A percentile compares a stretch with the other conserved stretches of the same genome.
These are phyloP conservation scores for Esperia sulphurella DNA, from an alignment of 2,888 invertebrate genomes.

Conservation along the genomic window DNA sequence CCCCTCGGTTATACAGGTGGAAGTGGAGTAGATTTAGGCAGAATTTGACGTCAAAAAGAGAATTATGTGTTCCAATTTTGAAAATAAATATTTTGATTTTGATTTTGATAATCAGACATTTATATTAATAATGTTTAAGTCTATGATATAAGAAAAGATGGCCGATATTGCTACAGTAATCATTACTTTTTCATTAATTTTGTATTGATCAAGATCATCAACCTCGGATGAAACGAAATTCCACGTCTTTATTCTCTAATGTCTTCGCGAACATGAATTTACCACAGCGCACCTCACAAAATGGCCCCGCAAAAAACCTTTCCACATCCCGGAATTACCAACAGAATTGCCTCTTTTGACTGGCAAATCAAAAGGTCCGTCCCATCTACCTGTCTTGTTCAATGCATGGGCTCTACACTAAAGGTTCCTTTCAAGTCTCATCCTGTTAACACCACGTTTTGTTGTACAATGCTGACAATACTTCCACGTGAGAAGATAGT, in stretches of 20 bases:
- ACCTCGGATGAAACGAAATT: neutral
- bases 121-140: too few relatives aligned
- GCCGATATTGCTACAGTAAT: too few relatives aligned
- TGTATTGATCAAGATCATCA: neutral
- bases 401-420: conserved; percentile 2
- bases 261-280: too few relatives aligned
- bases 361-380: conserved; percentile 21
- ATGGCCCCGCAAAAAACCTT: conserved; percentile 7
- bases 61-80: too few relatives aligned
- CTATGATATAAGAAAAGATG: too few relatives aligned
- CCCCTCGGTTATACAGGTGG: too few relatives aligned
- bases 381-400: conserved; percentile 22
- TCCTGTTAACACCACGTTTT: conserved; percentile 2
- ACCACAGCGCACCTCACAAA: neutral
- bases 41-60: too few relatives aligned
- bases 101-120: too few relatives aligned
- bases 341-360: conserved; percentile 19
- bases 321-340: conserved; percentile 16
- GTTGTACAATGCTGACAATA: neutral
- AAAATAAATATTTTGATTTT: too few relatives aligned
- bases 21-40: too few relatives aligned
- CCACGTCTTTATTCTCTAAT: too few relatives aligned
- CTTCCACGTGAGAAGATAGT: neutral
- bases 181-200: too few relatives aligned
- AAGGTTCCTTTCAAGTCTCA: conserved; percentile 1